These are phyloP conservation scores for Maccullochella peelii DNA, from an alignment of 2,113 vertebrate genomes.

Conservation along the genomic window DNA sequence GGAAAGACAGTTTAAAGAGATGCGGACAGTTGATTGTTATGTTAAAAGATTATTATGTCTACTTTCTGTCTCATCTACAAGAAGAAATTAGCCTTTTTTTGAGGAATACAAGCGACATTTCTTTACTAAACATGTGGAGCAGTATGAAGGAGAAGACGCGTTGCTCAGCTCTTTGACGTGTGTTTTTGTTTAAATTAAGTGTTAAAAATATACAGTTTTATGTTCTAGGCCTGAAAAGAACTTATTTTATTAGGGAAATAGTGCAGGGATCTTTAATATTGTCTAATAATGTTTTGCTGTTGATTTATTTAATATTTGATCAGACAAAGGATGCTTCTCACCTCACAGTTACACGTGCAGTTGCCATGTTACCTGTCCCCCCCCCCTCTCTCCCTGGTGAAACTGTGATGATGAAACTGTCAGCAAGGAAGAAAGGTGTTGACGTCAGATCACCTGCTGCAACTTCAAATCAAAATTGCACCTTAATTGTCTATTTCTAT, in stretches of 20 bases:
- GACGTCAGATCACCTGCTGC: conserved; percentile 49
- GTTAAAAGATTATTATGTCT: background rate
- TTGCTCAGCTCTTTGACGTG: too few relatives aligned
- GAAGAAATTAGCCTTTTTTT: background rate
- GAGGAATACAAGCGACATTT: background rate
- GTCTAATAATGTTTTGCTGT: background rate
- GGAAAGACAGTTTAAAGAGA: background rate
- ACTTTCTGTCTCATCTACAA: background rate
- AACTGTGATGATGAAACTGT: conserved; percentile 68
- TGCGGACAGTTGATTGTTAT: background rate
- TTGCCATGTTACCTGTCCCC: conserved; percentile 29
- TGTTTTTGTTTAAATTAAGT: background rate
- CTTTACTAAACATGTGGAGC: too few relatives aligned
- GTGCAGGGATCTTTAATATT: background rate
- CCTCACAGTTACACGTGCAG: background rate
- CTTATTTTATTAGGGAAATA: background rate
- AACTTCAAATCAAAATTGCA: conserved; percentile 22
- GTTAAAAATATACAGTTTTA: background rate
- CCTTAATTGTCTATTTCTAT: background rate
- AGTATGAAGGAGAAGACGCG: too few relatives aligned
- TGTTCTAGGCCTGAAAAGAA: too few relatives aligned
- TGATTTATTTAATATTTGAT: background rate
- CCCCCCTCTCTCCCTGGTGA: conserved; percentile 37
- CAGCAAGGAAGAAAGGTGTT: conserved; percentile 30
- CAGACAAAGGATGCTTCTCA: background rate